phyloP scores from a whole-genome alignment of 2,113 vertebrate genomes.

The Athene cunicularia region DNA sequence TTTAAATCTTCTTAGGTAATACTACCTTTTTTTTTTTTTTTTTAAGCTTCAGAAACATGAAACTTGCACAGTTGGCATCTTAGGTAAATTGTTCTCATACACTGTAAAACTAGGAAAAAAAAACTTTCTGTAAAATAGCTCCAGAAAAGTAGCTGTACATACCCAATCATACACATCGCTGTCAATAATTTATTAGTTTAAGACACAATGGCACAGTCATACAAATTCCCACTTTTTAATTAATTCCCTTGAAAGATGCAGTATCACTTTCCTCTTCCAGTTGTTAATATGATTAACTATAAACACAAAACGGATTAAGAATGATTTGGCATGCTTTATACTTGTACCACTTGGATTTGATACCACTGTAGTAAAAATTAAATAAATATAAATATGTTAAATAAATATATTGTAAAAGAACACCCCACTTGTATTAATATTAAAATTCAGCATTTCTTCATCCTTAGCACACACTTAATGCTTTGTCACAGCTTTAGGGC shows the following conservation, averaged over 20 bases:
- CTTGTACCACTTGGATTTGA: constrained; percentile 58
- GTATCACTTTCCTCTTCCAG: constrained; percentile 61
- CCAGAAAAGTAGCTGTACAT: neutral
- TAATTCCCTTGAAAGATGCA: constrained; percentile 37
- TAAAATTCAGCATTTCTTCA: constrained; percentile 26
- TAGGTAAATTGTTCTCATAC: constrained; percentile 54
- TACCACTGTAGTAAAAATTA: constrained; percentile 76
- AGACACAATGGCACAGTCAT: constrained; percentile 57
- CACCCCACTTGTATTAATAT: neutral
- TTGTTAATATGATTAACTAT: constrained; percentile 28
- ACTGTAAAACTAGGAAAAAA: constrained; percentile 51
- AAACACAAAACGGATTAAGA: neutral
- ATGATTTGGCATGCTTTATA: constrained; percentile 53
- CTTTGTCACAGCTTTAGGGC: constrained; percentile 54
- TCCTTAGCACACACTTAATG: neutral
- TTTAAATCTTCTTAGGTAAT: constrained; percentile 56
- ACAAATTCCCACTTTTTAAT: constrained; percentile 14
- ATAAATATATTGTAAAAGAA: constrained; percentile 78
- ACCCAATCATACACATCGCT: neutral
- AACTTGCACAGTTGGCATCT: constrained; percentile 55
- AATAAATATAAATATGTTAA: constrained; percentile 85
- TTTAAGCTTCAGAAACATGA: constrained; percentile 68
- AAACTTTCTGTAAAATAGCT: constrained; percentile 1
- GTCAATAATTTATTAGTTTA: constrained; percentile 45
- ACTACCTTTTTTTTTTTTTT: neutral